Evolutionary conservation across 2,888 invertebrate species (phyloP).

Genomic region (Tipula vernalis): DNA sequence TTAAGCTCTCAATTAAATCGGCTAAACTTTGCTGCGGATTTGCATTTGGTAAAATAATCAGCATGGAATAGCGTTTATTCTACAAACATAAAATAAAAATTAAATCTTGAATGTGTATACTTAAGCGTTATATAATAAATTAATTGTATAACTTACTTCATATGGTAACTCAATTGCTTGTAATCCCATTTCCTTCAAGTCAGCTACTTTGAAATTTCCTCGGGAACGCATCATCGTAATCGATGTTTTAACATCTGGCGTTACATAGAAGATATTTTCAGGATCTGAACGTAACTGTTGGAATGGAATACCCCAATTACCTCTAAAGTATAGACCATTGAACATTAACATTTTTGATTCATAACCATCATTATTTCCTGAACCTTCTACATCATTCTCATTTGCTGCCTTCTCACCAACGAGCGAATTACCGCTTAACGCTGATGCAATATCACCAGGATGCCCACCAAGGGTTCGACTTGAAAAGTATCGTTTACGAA

Average conservation of each 20-base stretch:
- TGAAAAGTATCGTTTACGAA: constrained; percentile 18
- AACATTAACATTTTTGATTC: constrained; percentile 53
- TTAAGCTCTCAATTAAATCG: constrained; percentile 39
- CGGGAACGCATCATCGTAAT: constrained; percentile 55
- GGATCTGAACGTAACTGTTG: constrained; percentile 34
- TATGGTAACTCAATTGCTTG: constrained; percentile 62
- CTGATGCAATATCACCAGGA: constrained; percentile 42
- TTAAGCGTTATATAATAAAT: background rate
- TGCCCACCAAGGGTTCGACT: constrained; percentile 26
- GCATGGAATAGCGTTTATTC: constrained; percentile 46
- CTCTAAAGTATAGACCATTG: constrained; percentile 67
- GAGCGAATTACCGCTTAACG: constrained; percentile 48
- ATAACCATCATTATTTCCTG: constrained; percentile 19
- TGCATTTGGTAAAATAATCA: constrained; percentile 20
- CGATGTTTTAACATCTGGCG: constrained; percentile 45
- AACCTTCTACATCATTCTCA: constrained; percentile 13
- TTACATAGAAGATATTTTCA: constrained; percentile 49
- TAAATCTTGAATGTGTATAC: too few relatives aligned
- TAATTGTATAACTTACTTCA: constrained; percentile 40
- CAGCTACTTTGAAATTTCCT: constrained; percentile 47
- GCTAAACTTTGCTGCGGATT: background rate
- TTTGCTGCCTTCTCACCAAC: constrained; percentile 30
- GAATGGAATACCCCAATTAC: constrained; percentile 61
- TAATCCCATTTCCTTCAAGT: constrained; percentile 48
- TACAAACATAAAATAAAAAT: constrained; percentile 23